phyloP scores from a whole-genome alignment of 2,113 vertebrate genomes.

The Rhizomys pruinosus region DNA sequence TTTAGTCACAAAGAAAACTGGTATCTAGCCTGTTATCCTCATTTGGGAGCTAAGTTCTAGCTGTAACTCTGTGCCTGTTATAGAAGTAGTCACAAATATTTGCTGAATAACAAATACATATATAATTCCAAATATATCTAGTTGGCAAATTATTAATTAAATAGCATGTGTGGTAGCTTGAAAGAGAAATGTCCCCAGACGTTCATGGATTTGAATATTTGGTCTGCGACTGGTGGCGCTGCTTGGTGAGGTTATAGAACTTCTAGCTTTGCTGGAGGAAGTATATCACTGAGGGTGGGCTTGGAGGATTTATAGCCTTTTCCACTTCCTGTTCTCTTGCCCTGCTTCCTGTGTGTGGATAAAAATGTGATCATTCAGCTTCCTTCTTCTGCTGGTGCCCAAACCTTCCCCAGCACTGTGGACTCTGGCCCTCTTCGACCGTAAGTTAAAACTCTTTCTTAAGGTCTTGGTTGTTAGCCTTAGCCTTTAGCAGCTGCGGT shows the following conservation, averaged over 20 bases:
- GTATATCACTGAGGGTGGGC: neutral
- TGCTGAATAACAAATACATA: neutral
- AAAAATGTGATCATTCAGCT: neutral
- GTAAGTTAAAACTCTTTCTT: neutral
- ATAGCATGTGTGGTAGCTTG: neutral
- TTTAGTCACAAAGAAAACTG: slow-evolving; percentile 4
- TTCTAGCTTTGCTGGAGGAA: neutral
- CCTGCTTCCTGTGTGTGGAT: neutral
- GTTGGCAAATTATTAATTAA: slow-evolving; percentile 32
- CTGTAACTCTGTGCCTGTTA: slow-evolving; percentile 21
- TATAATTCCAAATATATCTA: neutral
- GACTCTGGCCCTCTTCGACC: neutral
- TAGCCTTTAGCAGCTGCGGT: too few species aligned
- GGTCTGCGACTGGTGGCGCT: too few species aligned
- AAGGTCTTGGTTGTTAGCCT: too few species aligned
- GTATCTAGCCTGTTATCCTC: neutral
- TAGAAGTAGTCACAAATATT: neutral
- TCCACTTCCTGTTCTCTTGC: neutral
- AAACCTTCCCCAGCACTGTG: neutral
- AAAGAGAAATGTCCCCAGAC: neutral
- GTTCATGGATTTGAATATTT: too few species aligned
- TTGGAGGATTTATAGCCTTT: neutral
- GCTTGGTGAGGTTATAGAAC: too few species aligned
- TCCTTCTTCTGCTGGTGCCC: neutral
- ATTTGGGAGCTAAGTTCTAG: neutral